These are phyloP conservation scores for Hypomesus transpacificus DNA, from an alignment of 2,113 vertebrate species.

Conservation along the genomic window DNA sequence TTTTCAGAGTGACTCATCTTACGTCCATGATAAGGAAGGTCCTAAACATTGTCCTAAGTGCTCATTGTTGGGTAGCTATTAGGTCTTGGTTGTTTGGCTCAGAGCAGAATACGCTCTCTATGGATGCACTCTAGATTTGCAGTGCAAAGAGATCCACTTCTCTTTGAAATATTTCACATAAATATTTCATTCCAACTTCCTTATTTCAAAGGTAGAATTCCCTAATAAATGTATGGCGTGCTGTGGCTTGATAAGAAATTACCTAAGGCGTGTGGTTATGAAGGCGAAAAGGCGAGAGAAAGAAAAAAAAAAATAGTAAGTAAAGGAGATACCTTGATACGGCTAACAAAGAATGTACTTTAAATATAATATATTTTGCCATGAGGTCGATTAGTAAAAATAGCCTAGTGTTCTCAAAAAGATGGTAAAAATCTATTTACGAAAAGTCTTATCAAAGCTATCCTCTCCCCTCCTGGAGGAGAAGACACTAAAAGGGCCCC, in stretches of 20 bases:
- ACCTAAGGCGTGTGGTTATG: constrained; percentile 52
- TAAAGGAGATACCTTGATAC: constrained; percentile 31
- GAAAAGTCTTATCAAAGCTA: constrained; percentile 53
- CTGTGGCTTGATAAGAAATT: constrained; percentile 61
- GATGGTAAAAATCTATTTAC: not conserved
- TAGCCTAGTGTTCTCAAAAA: too few relatives aligned
- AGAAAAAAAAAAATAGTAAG: constrained; percentile 33
- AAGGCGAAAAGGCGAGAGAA: too few relatives aligned
- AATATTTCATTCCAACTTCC: constrained; percentile 67
- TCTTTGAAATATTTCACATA: constrained; percentile 71
- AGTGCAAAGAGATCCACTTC: constrained; percentile 57
- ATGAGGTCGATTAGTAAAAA: not conserved
- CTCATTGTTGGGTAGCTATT: not conserved
- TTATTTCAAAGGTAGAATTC: constrained; percentile 68
- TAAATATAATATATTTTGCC: not conserved
- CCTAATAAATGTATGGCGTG: constrained; percentile 59
- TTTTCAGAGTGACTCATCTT: too few relatives aligned
- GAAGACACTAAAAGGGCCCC: constrained; percentile 63
- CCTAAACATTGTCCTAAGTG: not conserved
- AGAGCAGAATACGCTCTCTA: constrained; percentile 34
- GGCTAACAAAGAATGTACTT: not conserved
- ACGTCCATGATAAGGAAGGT: not conserved
- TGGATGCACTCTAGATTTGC: constrained; percentile 55
- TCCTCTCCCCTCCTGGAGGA: constrained; percentile 58
- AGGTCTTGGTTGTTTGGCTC: not conserved